These are phyloP conservation scores for Ovis canadensis DNA, from an alignment of 2,113 vertebrate genomes.

Conservation along the genomic window DNA sequence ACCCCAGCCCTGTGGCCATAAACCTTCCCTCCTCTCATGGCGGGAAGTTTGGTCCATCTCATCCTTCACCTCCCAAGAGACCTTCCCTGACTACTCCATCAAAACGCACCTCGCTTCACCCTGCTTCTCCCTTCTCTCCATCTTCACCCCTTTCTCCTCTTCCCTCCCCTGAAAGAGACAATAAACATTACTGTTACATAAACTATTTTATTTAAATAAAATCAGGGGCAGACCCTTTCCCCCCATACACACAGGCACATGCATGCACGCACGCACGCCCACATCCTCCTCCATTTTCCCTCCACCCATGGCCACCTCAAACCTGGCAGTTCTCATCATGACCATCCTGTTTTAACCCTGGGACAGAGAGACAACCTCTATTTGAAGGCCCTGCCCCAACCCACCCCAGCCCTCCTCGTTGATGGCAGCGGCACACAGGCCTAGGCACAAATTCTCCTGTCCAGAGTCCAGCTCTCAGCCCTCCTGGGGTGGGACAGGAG, in stretches of 20 bases:
- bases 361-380: not conserved
- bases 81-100: not conserved
- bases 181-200: slow-evolving; percentile 47
- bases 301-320: slow-evolving; percentile 54
- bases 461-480: not conserved
- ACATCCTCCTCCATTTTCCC: not conserved
- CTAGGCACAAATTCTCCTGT: not conserved
- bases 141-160: not conserved
- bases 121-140: not conserved
- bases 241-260: not conserved
- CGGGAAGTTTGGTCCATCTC: not conserved
- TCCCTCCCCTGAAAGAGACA: not conserved
- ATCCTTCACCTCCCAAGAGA: not conserved
- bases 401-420: not conserved
- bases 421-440: not conserved
- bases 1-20: not conserved
- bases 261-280: not conserved
- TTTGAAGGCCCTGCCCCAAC: not conserved
- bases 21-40: not conserved
- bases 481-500: not conserved
- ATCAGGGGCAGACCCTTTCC: not conserved
- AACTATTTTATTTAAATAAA: slow-evolving; percentile 77
- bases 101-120: not conserved
- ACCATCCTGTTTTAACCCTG: not conserved
- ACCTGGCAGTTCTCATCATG: slow-evolving; percentile 52